Evolutionary conservation across 2,888 invertebrate genomes (phyloP), one percentile per base, ranked within the genome.

Genomic region (Acanthococcus lagerstroemiae): DNA sequence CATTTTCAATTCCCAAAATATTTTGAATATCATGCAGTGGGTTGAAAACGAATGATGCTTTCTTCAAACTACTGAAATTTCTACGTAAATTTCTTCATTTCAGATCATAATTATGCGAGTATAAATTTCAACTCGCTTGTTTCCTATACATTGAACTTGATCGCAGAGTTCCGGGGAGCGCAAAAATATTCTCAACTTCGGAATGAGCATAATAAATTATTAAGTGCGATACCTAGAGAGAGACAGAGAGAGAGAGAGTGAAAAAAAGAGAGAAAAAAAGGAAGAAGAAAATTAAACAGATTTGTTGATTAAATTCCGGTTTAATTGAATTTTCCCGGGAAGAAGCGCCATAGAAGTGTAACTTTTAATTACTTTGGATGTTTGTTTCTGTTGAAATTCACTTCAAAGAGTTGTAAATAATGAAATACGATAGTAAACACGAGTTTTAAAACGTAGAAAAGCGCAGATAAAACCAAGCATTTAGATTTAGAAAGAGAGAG

Each of bases 301-400:
- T 61, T 61, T 50, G 61, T 58, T 58, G 58, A 58, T 58, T 58
- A 48, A 48, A 61, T 61, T 61, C 61, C 61, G 21, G 19, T 61
- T 61, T 61, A 61, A 61, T 61, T 61, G 61, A 61, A 61, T 61
- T 58, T 61, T 22, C 30, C 30, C 26, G n/a, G n/a, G n/a, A 37
- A 37, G n/a, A 37, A 15, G 37, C 12, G 12, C n/a, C n/a, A n/a
- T 15, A 37, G 37, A 37, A 37, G n/a, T 37, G 37, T 37, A 37
- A 37, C 37, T 37, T 37, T 37, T 37, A 37, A 37, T 37, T 37
- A 37, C 37, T 37, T 37, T 9, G 37, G 37, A 37, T 37, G 37
- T 37, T 37, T 37, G 37, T 37, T 37, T 37, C n/a, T n/a, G 12
- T 37, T 37, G n/a, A n/a, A n/a, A 37, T 37, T 37, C n/a, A 9